These are phyloP conservation scores for Holotrichia oblita DNA, from an alignment of 1,140 invertebrate species.

Conservation along the genomic window DNA sequence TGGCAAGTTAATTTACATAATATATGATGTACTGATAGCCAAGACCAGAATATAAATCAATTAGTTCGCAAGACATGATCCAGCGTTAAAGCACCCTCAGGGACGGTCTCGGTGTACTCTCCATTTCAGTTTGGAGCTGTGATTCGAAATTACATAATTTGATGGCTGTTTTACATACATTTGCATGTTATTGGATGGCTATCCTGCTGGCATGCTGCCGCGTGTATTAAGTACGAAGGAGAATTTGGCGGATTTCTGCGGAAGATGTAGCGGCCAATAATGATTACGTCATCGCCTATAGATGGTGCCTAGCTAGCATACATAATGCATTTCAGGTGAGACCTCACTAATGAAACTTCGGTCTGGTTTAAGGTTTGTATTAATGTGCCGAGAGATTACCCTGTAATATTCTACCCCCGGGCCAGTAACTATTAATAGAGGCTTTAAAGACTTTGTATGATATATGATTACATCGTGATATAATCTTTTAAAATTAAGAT, in stretches of 20 bases:
- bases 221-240: constrained; percentile 20
- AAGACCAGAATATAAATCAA: constrained; percentile 42
- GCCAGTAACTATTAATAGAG: constrained; percentile 20
- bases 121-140: constrained; percentile 43
- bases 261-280: constrained; percentile 34
- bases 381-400: constrained; percentile 15
- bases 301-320: constrained; percentile 10
- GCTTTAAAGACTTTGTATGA: not conserved
- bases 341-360: constrained; percentile 25
- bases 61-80: constrained; percentile 43
- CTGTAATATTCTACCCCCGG: not conserved
- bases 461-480: too few relatives aligned
- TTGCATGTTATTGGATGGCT: constrained; percentile 57
- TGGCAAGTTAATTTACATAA: constrained; percentile 35
- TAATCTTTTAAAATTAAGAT: too few relatives aligned
- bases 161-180: constrained; percentile 58
- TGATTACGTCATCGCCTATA: constrained; percentile 25
- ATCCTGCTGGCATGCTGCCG: constrained; percentile 23
- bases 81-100: constrained; percentile 37
- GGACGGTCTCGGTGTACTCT: not conserved
- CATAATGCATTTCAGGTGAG: constrained; percentile 33
- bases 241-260: constrained; percentile 30
- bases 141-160: constrained; percentile 55
- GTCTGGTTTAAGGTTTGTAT: constrained; percentile 13
- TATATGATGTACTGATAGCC: constrained; percentile 35